phyloP scores from a whole-genome alignment of 2,888 invertebrate genomes.

The Alcis repandata region DNA sequence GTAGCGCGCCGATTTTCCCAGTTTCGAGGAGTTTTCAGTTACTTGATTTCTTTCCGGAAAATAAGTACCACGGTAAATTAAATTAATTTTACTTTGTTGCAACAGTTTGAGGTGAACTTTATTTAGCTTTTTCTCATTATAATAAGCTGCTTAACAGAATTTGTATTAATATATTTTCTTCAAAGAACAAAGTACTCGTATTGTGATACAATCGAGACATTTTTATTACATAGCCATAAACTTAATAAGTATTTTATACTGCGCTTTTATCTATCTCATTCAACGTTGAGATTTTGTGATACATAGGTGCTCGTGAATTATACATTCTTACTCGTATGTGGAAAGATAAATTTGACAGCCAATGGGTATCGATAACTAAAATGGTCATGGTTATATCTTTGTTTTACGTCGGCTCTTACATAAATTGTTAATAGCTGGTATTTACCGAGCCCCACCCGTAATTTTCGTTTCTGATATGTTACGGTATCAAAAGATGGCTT shows the following conservation, averaged over 20 bases:
- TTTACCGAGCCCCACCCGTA: background rate
- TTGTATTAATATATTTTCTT: background rate
- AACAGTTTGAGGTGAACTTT: background rate
- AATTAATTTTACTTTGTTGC: constrained; percentile 2
- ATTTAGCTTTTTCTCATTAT: background rate
- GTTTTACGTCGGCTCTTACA: constrained; percentile 24
- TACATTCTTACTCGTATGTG: constrained; percentile 13
- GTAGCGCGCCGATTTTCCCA: too few relatives aligned
- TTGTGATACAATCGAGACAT: background rate
- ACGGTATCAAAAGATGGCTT: too few relatives aligned
- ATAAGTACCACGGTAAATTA: background rate
- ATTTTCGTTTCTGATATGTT: too few relatives aligned
- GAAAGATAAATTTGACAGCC: constrained; percentile 18
- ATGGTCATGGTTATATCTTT: constrained; percentile 24
- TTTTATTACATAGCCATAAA: background rate
- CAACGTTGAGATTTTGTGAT: constrained; percentile 17
- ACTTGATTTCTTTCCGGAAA: too few relatives aligned
- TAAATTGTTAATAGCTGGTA: constrained; percentile 18
- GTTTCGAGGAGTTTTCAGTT: too few relatives aligned
- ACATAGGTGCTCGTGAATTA: constrained; percentile 15
- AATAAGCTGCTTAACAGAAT: constrained; percentile 7
- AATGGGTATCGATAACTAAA: constrained; percentile 22
- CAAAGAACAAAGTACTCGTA: background rate
- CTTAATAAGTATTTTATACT: background rate
- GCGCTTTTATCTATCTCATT: constrained; percentile 4